Percentiles rank a stretch among this genome's conserved stretches.
These are phyloP conservation scores for Poeciliopsis presidionis DNA, from an alignment of 2,797 vertebrate genomes.

Conservation along the genomic window DNA sequence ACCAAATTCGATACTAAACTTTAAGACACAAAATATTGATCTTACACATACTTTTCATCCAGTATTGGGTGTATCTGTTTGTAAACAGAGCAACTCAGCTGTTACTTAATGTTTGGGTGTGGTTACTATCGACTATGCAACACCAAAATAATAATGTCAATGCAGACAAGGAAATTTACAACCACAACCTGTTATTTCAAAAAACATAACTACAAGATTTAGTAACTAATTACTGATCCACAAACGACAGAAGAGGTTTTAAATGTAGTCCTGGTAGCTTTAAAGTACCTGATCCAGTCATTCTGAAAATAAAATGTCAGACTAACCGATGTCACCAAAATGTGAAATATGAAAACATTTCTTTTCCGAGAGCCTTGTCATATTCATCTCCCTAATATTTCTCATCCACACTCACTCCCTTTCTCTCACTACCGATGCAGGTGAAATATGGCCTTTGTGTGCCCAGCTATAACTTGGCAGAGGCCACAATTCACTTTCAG, in stretches of 20 bases:
- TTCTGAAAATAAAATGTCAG: constrained; percentile 29
- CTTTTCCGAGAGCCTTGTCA: neutral
- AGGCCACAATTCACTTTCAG: constrained; percentile 71
- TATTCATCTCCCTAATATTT: constrained; percentile 2
- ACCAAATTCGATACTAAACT: neutral
- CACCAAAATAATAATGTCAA: neutral
- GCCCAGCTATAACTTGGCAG: constrained; percentile 62
- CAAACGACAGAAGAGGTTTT: neutral
- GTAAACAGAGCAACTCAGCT: too few species aligned
- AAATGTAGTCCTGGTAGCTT: neutral
- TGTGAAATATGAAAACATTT: neutral
- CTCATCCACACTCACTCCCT: constrained; percentile 4
- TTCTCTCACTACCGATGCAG: constrained; percentile 14
- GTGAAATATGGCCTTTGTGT: constrained; percentile 45
- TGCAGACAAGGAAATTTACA: neutral
- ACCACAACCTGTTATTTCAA: neutral
- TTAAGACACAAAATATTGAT: neutral
- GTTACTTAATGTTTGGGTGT: neutral
- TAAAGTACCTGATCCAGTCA: constrained; percentile 2
- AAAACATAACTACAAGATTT: neutral
- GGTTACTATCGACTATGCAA: neutral
- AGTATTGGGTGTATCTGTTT: too few species aligned
- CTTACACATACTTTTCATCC: neutral
- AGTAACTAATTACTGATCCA: neutral
- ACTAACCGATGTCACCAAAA: constrained; percentile 13